phyloP scores from a whole-genome alignment of 1,140 invertebrate genomes.

The Ceratosolen fusciceps region DNA sequence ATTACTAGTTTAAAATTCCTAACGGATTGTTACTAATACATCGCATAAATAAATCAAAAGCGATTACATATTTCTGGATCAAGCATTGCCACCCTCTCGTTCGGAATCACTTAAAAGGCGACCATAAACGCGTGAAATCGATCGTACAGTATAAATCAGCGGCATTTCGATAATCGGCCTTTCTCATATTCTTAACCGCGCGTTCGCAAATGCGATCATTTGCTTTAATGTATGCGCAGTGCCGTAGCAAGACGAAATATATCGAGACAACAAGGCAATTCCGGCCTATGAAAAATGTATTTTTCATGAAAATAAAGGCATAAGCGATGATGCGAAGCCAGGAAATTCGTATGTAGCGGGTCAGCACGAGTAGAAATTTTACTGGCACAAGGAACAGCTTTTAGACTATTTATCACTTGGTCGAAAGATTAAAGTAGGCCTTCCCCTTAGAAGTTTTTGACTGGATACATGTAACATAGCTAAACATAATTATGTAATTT shows the following conservation, averaged over 20 bases:
- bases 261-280: not conserved
- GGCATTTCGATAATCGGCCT: slow-evolving; percentile 41
- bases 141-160: slow-evolving; percentile 7
- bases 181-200: not conserved
- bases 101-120: not conserved
- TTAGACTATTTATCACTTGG: slow-evolving; percentile 32
- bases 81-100: not conserved
- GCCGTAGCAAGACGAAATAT: not conserved
- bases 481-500: slow-evolving; percentile 21
- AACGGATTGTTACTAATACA: too few species aligned
- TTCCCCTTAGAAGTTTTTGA: not conserved
- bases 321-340: not conserved
- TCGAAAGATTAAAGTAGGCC: slow-evolving; percentile 9
- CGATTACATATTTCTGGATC: slow-evolving; percentile 26
- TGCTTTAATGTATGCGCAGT: not conserved
- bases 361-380: not conserved
- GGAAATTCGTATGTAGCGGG: not conserved
- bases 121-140: slow-evolving; percentile 19
- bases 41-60: slow-evolving; percentile 3
- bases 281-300: slow-evolving; percentile 33
- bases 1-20: too few species aligned
- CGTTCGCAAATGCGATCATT: not conserved
- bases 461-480: not conserved
- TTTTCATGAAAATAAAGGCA: slow-evolving; percentile 16
- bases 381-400: not conserved